Evolutionary conservation across 2,888 invertebrate species (phyloP).

Genomic region (Neoaliturus tenellus): DNA sequence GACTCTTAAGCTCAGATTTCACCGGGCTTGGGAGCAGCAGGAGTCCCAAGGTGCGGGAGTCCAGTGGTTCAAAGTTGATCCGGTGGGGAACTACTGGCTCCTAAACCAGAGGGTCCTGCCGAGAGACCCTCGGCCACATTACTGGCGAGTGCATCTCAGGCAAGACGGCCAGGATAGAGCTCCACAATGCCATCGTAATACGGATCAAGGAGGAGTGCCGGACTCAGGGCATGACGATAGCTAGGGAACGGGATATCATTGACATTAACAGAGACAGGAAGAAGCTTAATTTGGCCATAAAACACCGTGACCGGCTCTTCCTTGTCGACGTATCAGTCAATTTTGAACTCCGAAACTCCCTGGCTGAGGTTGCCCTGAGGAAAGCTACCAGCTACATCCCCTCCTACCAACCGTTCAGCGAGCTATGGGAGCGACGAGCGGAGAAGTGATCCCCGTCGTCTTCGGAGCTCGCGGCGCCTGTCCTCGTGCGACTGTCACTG

Average conservation of each 20-base stretch:
- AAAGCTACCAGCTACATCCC: conserved; percentile 20
- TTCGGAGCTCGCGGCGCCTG: conserved; percentile 44
- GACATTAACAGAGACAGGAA: conserved; percentile 42
- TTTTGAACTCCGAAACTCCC: conserved; percentile 11
- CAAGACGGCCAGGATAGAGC: conserved; percentile 47
- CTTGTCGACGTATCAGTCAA: conserved; percentile 69
- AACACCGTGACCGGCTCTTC: conserved; percentile 63
- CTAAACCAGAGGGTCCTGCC: conserved; percentile 57
- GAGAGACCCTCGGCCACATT: conserved; percentile 69
- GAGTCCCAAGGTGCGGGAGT: no score
- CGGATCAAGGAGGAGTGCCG: not conserved
- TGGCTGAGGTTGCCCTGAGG: not conserved
- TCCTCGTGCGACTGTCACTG: not conserved
- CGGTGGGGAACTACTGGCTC: conserved; percentile 63
- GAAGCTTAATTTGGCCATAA: conserved; percentile 68
- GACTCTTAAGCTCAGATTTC: not conserved
- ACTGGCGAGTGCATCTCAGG: conserved; percentile 64
- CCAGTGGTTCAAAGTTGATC: conserved; percentile 58
- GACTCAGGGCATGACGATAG: not conserved
- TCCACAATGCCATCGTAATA: conserved; percentile 58
- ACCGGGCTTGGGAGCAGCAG: not conserved
- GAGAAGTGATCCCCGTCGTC: conserved; percentile 35
- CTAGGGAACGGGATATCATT: conserved; percentile 41
- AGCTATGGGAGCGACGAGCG: not conserved
- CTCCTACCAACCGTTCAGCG: not conserved